Base-by-base conservation (phyloP, 2,888 invertebrate species). In the Listrodromus nycthemerus region DNA sequence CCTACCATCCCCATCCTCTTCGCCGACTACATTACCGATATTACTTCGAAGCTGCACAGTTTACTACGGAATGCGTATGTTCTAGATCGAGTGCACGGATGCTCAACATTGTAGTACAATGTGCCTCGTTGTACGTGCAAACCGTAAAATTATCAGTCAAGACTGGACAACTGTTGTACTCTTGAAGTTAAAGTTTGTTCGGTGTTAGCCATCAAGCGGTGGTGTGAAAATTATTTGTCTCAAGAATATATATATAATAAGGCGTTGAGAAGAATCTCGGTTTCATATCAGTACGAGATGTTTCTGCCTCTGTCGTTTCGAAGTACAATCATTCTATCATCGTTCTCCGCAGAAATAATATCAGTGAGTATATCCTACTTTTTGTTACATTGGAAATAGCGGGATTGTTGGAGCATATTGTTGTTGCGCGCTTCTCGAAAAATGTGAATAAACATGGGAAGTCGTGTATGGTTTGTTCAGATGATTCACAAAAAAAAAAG, bases 71-170 rank as follows among this genome's bases (percentile, higher is more conserved):
- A 86, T 87, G 88, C 88, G 84, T 86, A 82, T 87, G 84, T 87
- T 89, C 87, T 87, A 86, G 88, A 89, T 88, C 86, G 84, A 88
- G 88, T 86, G 87, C 76, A 86, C 78, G 83, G 84, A 85, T 83
- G 73, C 86, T 84, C 84, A 67, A 86, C 86, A 83, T 58, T 82
- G 74, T 67, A 66, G 77, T 66, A 80, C 84, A 84, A 87, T 86
- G 87, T 87, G 85, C 88, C 84, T 85, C 58, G 41, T 52, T 63
- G 58, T 61, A 16, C 77, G 61, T 52, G 24, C 19, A 69, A 65
- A 21, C n/a, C 1, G 30, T 37, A 19, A 41, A 73, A 77, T 69
- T 73, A 69, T 80, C 69, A 69, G 52, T 69, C 69, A 80, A 67
- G 37, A 63, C 45, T 24, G 45, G 24, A n/a, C 50, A 66, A 61